Evolutionary conservation across 2,113 vertebrate genomes (phyloP).

Genomic region (Campylorhamphus procurvoides): DNA sequence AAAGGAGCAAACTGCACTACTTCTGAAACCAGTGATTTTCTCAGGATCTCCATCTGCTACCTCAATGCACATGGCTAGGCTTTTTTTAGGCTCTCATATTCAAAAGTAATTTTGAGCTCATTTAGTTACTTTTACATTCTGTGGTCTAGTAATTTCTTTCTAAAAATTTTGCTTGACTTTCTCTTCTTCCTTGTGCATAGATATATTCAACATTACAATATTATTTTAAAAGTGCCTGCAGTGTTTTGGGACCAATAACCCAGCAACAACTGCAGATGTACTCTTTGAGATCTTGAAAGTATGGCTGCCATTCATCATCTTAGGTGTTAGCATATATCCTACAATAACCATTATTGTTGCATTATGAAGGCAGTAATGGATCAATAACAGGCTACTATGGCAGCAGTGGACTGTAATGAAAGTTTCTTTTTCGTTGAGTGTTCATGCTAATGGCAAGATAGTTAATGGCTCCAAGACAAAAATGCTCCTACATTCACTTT

Average conservation of each 20-base stretch:
- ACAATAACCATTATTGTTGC: background rate
- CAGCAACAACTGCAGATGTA: background rate
- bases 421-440: background rate
- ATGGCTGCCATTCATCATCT: background rate
- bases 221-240: background rate
- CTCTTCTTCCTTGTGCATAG: background rate
- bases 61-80: rapidly evolving
- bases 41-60: background rate
- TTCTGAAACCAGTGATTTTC: background rate
- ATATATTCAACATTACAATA: background rate
- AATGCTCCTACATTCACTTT: background rate
- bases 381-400: background rate
- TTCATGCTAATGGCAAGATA: background rate
- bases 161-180: background rate
- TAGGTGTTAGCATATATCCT: background rate
- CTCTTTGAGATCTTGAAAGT: background rate
- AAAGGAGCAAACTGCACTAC: background rate
- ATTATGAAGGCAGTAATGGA: background rate
- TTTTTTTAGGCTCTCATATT: background rate
- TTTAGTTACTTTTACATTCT: background rate
- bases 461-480: background rate
- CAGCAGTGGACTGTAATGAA: background rate
- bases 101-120: background rate
- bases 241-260: background rate
- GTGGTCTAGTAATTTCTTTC: background rate